Evolutionary conservation across 1,140 invertebrate species (phyloP).

Genomic region (Chlorops oryzae): DNA sequence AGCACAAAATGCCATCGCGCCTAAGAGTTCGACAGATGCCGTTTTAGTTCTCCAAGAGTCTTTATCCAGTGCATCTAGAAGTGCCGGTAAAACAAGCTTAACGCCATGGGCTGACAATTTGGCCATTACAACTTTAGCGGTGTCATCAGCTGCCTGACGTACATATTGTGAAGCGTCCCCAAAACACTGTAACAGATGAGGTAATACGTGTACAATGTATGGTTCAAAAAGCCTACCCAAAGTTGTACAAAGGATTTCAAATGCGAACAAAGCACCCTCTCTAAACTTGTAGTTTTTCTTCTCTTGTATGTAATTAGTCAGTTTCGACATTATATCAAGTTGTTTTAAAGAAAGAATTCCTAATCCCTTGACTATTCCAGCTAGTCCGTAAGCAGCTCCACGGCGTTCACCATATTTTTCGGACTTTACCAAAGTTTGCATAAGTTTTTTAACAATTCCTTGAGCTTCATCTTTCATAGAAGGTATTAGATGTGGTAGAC

Average conservation of each 20-base stretch:
- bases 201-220: conserved; percentile 95
- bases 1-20: conserved; percentile 96
- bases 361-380: conserved; percentile 88
- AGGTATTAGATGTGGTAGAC: conserved; percentile 86
- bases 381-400: conserved; percentile 84
- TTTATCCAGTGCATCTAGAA: conserved; percentile 89
- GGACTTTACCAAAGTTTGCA: conserved; percentile 83
- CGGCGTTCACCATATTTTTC: conserved; percentile 88
- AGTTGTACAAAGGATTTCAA: conserved; percentile 95
- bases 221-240: conserved; percentile 95
- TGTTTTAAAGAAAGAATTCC: conserved; percentile 94
- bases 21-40: conserved; percentile 91
- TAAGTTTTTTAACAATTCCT: conserved; percentile 77
- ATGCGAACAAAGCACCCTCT: conserved; percentile 94
- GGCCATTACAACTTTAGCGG: conserved; percentile 93
- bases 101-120: conserved; percentile 95
- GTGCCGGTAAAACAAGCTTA: conserved; percentile 86
- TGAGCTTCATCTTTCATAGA: conserved; percentile 87
- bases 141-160: conserved; percentile 87
- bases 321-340: conserved; percentile 88
- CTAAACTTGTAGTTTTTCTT: conserved; percentile 91
- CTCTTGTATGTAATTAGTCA: conserved; percentile 92
- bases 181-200: conserved; percentile 91
- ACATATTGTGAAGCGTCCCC: conserved; percentile 91
- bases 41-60: conserved; percentile 99